These are phyloP conservation scores for Chiloscyllium plagiosum DNA, from an alignment of 2,113 vertebrate species.

Conservation along the genomic window DNA sequence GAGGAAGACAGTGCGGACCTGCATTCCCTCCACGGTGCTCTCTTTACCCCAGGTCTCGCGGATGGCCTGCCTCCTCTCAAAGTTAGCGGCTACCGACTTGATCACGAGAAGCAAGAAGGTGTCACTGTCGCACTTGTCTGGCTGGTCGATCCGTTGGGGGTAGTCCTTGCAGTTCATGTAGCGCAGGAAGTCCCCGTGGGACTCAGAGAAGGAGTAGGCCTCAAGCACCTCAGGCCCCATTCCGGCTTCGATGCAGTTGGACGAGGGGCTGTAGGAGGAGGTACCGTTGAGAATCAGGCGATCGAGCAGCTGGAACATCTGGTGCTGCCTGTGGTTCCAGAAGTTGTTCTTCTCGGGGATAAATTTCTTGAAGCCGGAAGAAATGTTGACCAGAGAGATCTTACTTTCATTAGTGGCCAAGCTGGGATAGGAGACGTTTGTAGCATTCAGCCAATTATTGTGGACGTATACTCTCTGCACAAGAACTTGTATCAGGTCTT, in stretches of 20 bases:
- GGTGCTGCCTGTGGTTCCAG: constrained; percentile 72
- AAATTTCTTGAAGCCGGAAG: constrained; percentile 39
- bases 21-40: constrained; percentile 45
- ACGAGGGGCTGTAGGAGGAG: constrained; percentile 39
- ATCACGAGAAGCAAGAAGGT: constrained; percentile 73
- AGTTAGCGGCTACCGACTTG: constrained; percentile 68
- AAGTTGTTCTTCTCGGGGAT: constrained; percentile 53
- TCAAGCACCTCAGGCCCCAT: constrained; percentile 59
- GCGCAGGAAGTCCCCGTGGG: constrained; percentile 66
- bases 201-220: constrained; percentile 57
- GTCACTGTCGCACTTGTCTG: constrained; percentile 50
- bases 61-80: constrained; percentile 73
- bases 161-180: constrained; percentile 68
- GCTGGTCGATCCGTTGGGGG: constrained; percentile 56
- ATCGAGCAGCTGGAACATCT: constrained; percentile 50
- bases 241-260: neutral
- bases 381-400: constrained; percentile 40
- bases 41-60: constrained; percentile 74
- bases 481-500: constrained; percentile 24
- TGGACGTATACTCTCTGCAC: constrained; percentile 32
- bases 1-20: constrained; percentile 66
- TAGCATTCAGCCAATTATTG: neutral
- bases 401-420: accelerated
- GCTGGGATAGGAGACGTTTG: neutral
- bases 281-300: constrained; percentile 45